Base-by-base conservation (phyloP, 2,888 invertebrate genomes). In the Apoda limacodes region DNA sequence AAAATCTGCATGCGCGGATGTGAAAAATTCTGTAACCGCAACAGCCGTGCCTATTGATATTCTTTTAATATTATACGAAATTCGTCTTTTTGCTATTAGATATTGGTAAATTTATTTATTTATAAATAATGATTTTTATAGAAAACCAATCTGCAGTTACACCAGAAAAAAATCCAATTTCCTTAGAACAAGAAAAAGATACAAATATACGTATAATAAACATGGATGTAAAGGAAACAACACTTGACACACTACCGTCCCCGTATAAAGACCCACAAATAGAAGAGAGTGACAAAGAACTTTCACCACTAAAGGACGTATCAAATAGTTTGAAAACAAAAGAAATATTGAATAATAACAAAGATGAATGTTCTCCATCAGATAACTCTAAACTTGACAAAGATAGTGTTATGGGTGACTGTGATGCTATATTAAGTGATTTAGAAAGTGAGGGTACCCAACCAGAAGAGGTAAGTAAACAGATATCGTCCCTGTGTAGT, bases 391-490 rank as follows among this genome's bases (percentile, higher is more conserved):
- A 82, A 40, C 42, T 67, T 2, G 85, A 85, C 32, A 85, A 86
- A 55, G 86, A 88, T 34, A 85, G 86, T 40, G 76, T 85, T 1
- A 82, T 86, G 47, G 88, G 88, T 0, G 86, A 86, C 25, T 84
- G 84, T 31, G 89, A 88, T 31, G 72, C 67, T 4, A 64, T 58
- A n/a, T 82, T 90, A 53, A 92, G 92, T 39, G 93, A 92, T 52
- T 86, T 92, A 55, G 95, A 95, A 59, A 94, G 93, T 53, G 92
- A 94, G 50, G 91, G 92, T 1, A 92, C 91, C 1, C 92, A 92
- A 45, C 91, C 90, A 0, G 93, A 93, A 54, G 93, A 93, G 83
- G 88, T 88, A 46, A 57, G 55, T n/a, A n/a, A n/a, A n/a, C n/a
- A n/a, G n/a, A n/a, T n/a, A n/a, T n/a, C n/a, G n/a, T n/a, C n/a